Percentiles rank a stretch among this genome's conserved stretches.
Evolutionary conservation across 64 coral and sea anemone species (phyloP).

Genomic region (Astreopora myriophthalma): DNA sequence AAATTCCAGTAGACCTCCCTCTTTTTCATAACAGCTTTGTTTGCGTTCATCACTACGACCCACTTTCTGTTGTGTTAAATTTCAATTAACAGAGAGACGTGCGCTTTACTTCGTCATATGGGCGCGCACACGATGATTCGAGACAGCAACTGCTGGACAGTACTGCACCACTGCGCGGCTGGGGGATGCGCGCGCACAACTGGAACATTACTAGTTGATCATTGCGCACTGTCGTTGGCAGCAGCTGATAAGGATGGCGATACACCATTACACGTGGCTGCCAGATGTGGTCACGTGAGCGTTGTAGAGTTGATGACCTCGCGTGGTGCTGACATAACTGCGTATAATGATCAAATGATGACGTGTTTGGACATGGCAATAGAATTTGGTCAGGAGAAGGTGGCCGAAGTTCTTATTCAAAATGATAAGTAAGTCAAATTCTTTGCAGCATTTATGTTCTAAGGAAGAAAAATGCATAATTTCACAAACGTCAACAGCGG

Average conservation of each 20-base stretch:
- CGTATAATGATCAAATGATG: slow-evolving; percentile 19
- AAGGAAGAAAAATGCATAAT: too few species aligned
- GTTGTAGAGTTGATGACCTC: slow-evolving; percentile 54
- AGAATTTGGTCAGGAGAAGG: not conserved
- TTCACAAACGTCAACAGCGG: too few species aligned
- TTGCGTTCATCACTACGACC: not conserved
- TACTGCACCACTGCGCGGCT: slow-evolving; percentile 30
- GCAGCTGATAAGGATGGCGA: slow-evolving; percentile 29
- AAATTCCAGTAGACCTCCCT: too few species aligned
- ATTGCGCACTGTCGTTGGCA: not conserved
- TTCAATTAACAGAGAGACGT: not conserved
- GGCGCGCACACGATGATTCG: slow-evolving; percentile 37
- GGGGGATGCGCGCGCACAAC: slow-evolving; percentile 19
- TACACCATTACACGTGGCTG: slow-evolving; percentile 68
- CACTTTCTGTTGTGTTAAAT: not conserved
- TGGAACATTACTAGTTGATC: not conserved
- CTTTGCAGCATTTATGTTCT: too few species aligned
- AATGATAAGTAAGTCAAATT: slow-evolving; percentile 33
- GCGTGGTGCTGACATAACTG: slow-evolving; percentile 43
- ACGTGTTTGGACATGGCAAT: slow-evolving; percentile 67
- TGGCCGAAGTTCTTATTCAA: slow-evolving; percentile 33
- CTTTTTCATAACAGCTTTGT: not conserved
- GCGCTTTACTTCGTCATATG: not conserved
- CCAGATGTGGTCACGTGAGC: slow-evolving; percentile 17
- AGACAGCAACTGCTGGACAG: slow-evolving; percentile 73